Evolutionary conservation across 2,113 vertebrate genomes (phyloP).

Genomic region (Nansenia antarctica): DNA sequence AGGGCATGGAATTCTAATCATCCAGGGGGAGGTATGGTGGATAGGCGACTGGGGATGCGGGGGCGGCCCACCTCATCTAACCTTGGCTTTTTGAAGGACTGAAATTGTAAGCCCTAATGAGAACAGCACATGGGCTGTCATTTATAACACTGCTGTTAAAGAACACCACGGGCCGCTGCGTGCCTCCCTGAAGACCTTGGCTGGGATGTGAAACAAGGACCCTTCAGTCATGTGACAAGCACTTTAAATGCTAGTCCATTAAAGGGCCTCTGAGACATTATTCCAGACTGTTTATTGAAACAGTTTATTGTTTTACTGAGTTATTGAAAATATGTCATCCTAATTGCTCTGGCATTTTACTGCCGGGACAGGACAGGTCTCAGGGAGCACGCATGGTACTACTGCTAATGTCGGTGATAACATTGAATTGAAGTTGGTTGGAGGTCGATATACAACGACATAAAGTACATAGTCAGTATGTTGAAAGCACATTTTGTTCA

Average conservation of each 20-base stretch:
- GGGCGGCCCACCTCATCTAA: constrained; percentile 5
- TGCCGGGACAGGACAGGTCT: no score
- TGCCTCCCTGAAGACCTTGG: neutral
- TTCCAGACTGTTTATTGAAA: no score
- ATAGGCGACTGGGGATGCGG: neutral
- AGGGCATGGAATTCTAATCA: constrained; percentile 39
- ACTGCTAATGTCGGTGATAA: no score
- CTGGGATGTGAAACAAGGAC: neutral
- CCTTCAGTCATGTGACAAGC: neutral
- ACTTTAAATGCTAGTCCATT: neutral
- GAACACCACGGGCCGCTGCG: neutral
- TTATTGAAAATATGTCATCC: neutral
- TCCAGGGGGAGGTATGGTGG: constrained; percentile 1
- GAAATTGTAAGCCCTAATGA: constrained; percentile 4
- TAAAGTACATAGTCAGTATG: no score
- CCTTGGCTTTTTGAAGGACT: constrained; percentile 5
- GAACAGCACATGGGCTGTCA: constrained; percentile 21
- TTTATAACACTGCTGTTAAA: neutral
- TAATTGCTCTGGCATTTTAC: no score
- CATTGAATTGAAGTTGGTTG: no score
- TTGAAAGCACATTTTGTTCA: no score
- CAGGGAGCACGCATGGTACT: no score
- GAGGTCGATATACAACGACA: no score
- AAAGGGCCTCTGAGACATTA: no score
- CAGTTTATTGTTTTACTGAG: no score